Base-by-base conservation (phyloP, 2,797 vertebrate species). In the Oryzias dopingdopingensis region DNA sequence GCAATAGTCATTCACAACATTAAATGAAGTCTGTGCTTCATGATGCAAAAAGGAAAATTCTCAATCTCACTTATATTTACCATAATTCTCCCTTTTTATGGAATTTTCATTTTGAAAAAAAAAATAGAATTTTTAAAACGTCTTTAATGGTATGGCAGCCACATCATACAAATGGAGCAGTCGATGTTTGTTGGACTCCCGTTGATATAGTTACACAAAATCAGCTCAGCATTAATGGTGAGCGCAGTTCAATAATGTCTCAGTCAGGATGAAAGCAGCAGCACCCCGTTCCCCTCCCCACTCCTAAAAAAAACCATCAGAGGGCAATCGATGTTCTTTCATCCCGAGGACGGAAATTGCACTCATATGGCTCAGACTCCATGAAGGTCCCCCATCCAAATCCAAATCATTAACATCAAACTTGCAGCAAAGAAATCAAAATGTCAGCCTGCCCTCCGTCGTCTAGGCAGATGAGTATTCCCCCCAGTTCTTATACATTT, bases 261-360 rank as follows among this genome's bases (percentile, higher is more conserved):
- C 77, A 71, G 88, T 83, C 87, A 85, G 85, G 87, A 88, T 90
- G 88, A 89, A 90, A 89, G 87, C 78, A 87, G 78, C 61, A 51
- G 58, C 58, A 60, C 20, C 4, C 14, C 13, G 0, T n/a, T 10
- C 13, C 42, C 44, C 42, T 29, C 47, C 46, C 49, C 49, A 26
- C 26, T 32, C 56, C 52, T 52, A 56, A 64, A 85, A 22, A 88
- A 89, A 90, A 89, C 86, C 89, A 90, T 90, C 87, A 89, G 83
- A 88, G 87, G 85, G 84, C 89, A 91, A 90, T 90, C 88, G 85
- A 91, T 90, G 87, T 72, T 85, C 88, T 90, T 90, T 90, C 89
- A 89, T 90, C 88, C 86, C 84, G 77, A 80, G 86, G 82, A 87
- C 77, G 86, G 83, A 90, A 90, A 91, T 90, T 91, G 89, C 89